Evolutionary conservation across 2,797 vertebrate species (phyloP), one percentile per base, ranked within the genome.

Genomic region (Tenualosa ilisha): DNA sequence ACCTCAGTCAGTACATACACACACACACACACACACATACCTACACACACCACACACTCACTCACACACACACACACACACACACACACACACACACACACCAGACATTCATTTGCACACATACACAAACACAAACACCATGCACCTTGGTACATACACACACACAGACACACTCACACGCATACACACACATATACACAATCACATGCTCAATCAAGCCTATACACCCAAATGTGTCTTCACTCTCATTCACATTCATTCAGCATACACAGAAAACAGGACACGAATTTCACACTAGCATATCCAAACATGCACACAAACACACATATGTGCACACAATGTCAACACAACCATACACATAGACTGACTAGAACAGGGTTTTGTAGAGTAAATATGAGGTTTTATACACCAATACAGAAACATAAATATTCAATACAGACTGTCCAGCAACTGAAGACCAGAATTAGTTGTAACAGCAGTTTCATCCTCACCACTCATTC

Each of bases 11-110:
- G 83, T 89, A 65, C 63, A 50, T 22, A 89, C 54, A 22, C 54
- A 22, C 17, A 17, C 6, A 56, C 54, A 3, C 89, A 91, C 91
- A 91, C 91, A 89, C 88, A 91, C 90, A 92, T 89, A 61, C 37
- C 93, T 86, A 81, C 86, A 89, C 86, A 88, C 92, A 91, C 81
- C 54, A 85, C 11, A 68, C 24, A 68, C 63, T 31, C 24, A 31
- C 8, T 31, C 65, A 75, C 31, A 40, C 68, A 75, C 31, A 72
- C 65, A 15, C 68, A 6, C 37, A 51, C 56, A 72, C 26, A 82
- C 53, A 40, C 26, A 43, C 26, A 37, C 82, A 59, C 17, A 43
- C 26, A 20, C n/a, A 51, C 15, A 68, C 6, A 83, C 81, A 56
- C 46, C 43, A 82, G 3, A 54, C 81, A 49, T 8, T 49, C 46